These are phyloP conservation scores for Iphiclides podalirius DNA, from an alignment of 2,888 invertebrate species.

Conservation along the genomic window DNA sequence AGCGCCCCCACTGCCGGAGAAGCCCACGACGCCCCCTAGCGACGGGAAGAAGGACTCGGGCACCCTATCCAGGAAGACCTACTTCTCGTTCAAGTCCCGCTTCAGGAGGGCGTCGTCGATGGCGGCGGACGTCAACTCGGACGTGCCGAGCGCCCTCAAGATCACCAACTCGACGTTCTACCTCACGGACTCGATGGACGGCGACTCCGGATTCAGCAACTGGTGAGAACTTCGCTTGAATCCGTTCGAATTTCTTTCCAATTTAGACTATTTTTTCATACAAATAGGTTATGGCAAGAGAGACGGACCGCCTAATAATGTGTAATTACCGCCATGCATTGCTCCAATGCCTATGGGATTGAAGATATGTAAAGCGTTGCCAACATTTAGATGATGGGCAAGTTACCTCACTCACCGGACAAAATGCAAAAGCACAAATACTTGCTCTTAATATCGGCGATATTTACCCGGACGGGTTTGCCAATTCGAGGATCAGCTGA, in stretches of 20 bases:
- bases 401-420: too few relatives aligned
- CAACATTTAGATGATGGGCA: too few relatives aligned
- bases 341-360: too few relatives aligned
- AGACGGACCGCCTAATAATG: too few relatives aligned
- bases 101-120: conserved; percentile 82
- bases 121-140: conserved; percentile 72
- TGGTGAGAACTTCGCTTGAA: conserved; percentile 55
- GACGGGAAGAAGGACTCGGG: conserved; percentile 64
- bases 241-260: too few relatives aligned
- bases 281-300: background rate
- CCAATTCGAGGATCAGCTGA: too few relatives aligned
- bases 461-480: too few relatives aligned
- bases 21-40: conserved; percentile 58
- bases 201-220: conserved; percentile 82
- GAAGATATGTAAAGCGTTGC: too few relatives aligned
- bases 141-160: conserved; percentile 76
- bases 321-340: too few relatives aligned
- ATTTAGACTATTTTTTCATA: conserved; percentile 4
- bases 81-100: conserved; percentile 81
- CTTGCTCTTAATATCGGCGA: too few relatives aligned
- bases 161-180: conserved; percentile 86
- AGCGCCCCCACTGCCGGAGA: conserved; percentile 46
- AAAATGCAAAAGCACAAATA: too few relatives aligned
- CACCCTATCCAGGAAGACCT: conserved; percentile 66
- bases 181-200: conserved; percentile 83